A percentile compares a stretch with the other conserved stretches of the same genome.
Evolutionary conservation across 2,888 invertebrate species (phyloP).

Genomic region (Amiota mariae): DNA sequence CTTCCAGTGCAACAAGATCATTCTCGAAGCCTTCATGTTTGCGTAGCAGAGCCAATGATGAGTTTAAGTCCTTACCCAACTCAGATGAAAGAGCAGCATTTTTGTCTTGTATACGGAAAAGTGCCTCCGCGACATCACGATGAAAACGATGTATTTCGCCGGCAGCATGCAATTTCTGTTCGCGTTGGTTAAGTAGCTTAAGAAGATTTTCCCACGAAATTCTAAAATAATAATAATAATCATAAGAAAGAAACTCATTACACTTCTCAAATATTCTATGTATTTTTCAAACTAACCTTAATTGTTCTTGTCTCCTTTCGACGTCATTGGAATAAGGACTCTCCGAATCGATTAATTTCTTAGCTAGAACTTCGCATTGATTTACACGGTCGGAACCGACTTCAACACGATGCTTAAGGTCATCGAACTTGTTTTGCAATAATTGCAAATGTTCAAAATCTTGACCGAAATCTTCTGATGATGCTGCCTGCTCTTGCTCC

Average conservation of each 20-base stretch:
- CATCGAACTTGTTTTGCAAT: slow-evolving; percentile 92
- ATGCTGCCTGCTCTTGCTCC: slow-evolving; percentile 90
- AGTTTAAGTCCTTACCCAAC: slow-evolving; percentile 87
- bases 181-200: slow-evolving; percentile 89
- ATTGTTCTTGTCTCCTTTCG: slow-evolving; percentile 87
- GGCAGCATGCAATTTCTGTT: slow-evolving; percentile 91
- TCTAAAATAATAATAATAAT: slow-evolving; percentile 71
- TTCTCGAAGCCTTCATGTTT: slow-evolving; percentile 95
- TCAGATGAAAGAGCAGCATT: slow-evolving; percentile 88
- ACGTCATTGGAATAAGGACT: slow-evolving; percentile 90
- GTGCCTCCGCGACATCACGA: slow-evolving; percentile 92
- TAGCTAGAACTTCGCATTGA: slow-evolving; percentile 91
- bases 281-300: slow-evolving; percentile 78
- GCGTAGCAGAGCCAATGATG: slow-evolving; percentile 86
- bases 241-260: slow-evolving; percentile 47
- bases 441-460: slow-evolving; percentile 93
- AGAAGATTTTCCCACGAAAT: slow-evolving; percentile 91
- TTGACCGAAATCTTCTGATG: slow-evolving; percentile 94
- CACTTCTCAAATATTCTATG: not conserved
- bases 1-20: slow-evolving; percentile 92
- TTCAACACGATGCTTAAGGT: slow-evolving; percentile 92
- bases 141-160: slow-evolving; percentile 98
- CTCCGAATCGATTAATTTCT: slow-evolving; percentile 88
- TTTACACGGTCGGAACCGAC: slow-evolving; percentile 92
- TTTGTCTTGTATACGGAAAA: slow-evolving; percentile 92